phyloP scores from a whole-genome alignment of 2,113 vertebrate species.

The Trichomycterus rosablanca region DNA sequence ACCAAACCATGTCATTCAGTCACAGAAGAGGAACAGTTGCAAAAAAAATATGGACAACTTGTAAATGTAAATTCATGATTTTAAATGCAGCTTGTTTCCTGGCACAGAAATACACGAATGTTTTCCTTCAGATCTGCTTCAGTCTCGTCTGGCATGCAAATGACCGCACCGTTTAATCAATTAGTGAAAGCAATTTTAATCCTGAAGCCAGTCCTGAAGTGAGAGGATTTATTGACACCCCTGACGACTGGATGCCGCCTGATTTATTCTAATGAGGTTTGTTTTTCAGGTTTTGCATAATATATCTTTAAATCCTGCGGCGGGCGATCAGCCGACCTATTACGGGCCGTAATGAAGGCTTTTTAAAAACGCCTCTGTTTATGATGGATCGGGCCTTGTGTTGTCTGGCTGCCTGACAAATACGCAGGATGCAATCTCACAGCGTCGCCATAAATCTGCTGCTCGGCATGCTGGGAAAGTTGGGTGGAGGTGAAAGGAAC shows the following conservation, averaged over 20 bases:
- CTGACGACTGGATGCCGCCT: conserved; percentile 87
- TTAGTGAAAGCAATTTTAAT: conserved; percentile 85
- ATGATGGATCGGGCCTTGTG: conserved; percentile 73
- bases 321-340: conserved; percentile 63
- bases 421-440: conserved; percentile 67
- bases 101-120: too few species aligned
- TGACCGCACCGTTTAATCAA: conserved; percentile 80
- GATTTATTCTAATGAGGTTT: conserved; percentile 91
- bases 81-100: too few species aligned
- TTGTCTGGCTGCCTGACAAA: conserved; percentile 75
- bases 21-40: too few species aligned
- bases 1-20: too few species aligned
- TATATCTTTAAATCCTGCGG: conserved; percentile 81
- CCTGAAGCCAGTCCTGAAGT: conserved; percentile 77
- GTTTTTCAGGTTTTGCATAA: conserved; percentile 91
- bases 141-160: conserved; percentile 61
- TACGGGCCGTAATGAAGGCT: conserved; percentile 79
- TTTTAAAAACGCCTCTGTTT: conserved; percentile 64
- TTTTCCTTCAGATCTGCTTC: too few species aligned
- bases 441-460: conserved; percentile 70
- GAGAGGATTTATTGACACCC: conserved; percentile 80
- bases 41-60: too few species aligned
- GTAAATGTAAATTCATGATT: too few species aligned
- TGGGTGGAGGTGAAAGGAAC: conserved; percentile 50
- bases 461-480: conserved; percentile 72